Evolutionary conservation across 2,113 vertebrate species (phyloP).

Genomic region (Gasterosteus nipponicus): DNA sequence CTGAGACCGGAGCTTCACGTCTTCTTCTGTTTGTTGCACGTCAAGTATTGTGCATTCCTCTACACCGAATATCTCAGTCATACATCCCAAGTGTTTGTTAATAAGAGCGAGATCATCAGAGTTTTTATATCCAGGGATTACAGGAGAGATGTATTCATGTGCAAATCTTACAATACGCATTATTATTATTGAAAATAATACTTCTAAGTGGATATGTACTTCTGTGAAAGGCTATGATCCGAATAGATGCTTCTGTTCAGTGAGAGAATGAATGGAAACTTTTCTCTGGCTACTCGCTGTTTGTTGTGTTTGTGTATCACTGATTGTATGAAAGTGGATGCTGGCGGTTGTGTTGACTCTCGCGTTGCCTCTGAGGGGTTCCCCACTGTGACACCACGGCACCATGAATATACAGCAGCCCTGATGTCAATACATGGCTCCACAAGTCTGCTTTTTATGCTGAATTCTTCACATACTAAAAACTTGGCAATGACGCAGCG

Average conservation of each 20-base stretch:
- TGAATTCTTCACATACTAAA: background rate
- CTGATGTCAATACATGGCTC: background rate
- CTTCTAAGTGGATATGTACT: background rate
- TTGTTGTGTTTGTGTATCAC: background rate
- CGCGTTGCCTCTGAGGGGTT: background rate
- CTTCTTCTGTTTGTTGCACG: too few relatives aligned
- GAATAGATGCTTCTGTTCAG: background rate
- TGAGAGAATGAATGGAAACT: background rate
- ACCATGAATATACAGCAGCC: background rate
- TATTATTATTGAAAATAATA: background rate
- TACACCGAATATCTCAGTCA: background rate
- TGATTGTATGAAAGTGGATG: background rate
- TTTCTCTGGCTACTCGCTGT: background rate
- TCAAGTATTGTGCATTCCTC: too few relatives aligned
- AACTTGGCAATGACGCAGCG: background rate
- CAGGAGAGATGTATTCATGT: background rate
- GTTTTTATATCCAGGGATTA: background rate
- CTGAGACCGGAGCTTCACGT: conserved; percentile 13
- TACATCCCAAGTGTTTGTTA: background rate
- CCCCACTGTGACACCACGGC: background rate
- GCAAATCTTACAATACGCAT: background rate
- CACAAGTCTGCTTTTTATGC: background rate
- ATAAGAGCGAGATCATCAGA: background rate
- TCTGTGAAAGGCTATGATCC: background rate
- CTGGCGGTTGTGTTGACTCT: too few relatives aligned